Conservation (phyloP, 2,888 invertebrate species). For the Nomada fucata region DNA sequence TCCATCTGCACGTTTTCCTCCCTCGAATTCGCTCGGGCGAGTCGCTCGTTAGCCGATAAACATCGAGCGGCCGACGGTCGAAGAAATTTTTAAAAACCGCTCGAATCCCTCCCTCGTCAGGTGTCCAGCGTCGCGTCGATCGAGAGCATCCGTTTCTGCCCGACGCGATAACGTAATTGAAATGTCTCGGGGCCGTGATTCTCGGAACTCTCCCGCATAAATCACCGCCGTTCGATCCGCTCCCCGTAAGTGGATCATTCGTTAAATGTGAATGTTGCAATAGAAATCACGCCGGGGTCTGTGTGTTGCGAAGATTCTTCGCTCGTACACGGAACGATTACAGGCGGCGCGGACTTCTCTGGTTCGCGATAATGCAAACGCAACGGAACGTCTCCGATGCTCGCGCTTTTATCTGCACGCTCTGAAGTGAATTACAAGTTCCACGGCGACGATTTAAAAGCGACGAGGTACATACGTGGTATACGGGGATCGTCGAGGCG, state of each 20-base stretch:
- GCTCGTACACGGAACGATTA: constrained; percentile 11
- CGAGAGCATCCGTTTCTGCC: neutral
- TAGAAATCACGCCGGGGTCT: constrained; percentile 32
- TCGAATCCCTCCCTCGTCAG: neutral
- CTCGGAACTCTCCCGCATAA: constrained; percentile 42
- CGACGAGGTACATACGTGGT: neutral
- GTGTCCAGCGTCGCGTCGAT: neutral
- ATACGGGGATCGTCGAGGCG: neutral
- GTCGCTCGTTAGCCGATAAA: constrained; percentile 28
- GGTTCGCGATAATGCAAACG: constrained; percentile 29
- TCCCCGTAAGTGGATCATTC: constrained; percentile 53
- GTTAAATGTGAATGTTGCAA: constrained; percentile 50
- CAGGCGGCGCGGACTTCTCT: neutral
- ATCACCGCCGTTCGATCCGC: constrained; percentile 34
- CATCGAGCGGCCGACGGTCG: neutral
- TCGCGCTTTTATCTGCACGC: constrained; percentile 35
- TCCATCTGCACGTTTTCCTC: neutral
- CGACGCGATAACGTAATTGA: constrained; percentile 55
- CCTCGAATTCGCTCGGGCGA: neutral
- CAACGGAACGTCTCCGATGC: constrained; percentile 10
- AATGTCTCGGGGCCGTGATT: constrained; percentile 46
- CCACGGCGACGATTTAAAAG: constrained; percentile 9
- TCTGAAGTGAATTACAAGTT: constrained; percentile 38
- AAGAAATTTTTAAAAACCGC: neutral
- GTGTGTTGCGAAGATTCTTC: constrained; percentile 11